Evolutionary conservation across 2,113 vertebrate species (phyloP).

Genomic region (Epinephelus moara): DNA sequence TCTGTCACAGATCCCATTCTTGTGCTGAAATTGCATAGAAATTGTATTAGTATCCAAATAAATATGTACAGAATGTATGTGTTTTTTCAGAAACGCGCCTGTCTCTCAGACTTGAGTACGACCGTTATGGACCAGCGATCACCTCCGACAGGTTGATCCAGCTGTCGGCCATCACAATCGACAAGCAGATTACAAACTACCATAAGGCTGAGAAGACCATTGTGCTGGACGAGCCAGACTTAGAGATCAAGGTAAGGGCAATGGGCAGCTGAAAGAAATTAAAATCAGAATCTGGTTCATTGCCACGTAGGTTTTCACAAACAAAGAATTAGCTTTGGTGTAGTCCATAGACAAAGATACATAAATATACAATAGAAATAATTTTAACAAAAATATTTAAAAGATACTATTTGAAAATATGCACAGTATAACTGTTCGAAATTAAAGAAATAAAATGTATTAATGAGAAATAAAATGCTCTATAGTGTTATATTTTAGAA

Average conservation of each 20-base stretch:
- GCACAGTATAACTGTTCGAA: too few species aligned
- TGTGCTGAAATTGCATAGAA: not conserved
- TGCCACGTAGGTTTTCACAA: too few species aligned
- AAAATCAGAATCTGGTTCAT: too few species aligned
- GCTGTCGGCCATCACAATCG: constrained; percentile 85
- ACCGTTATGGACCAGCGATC: constrained; percentile 83
- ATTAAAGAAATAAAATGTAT: not conserved
- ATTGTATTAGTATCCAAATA: not conserved
- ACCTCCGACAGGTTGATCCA: constrained; percentile 90
- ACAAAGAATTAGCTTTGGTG: too few species aligned
- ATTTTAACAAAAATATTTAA: too few species aligned
- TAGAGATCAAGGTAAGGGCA: constrained; percentile 87
- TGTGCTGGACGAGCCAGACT: constrained; percentile 87
- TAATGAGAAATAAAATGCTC: not conserved
- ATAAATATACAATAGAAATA: too few species aligned
- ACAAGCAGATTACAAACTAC: constrained; percentile 66
- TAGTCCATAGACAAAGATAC: too few species aligned
- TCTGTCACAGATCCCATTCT: not conserved
- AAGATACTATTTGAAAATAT: too few species aligned
- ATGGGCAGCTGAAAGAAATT: not conserved
- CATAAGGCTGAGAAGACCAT: constrained; percentile 85
- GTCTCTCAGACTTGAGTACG: constrained; percentile 85
- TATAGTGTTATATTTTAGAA: not conserved
- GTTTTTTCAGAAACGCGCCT: constrained; percentile 80
- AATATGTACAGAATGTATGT: not conserved